These are phyloP conservation scores for Kryptopterus vitreolus DNA, from an alignment of 2,797 vertebrate genomes.

Conservation along the genomic window DNA sequence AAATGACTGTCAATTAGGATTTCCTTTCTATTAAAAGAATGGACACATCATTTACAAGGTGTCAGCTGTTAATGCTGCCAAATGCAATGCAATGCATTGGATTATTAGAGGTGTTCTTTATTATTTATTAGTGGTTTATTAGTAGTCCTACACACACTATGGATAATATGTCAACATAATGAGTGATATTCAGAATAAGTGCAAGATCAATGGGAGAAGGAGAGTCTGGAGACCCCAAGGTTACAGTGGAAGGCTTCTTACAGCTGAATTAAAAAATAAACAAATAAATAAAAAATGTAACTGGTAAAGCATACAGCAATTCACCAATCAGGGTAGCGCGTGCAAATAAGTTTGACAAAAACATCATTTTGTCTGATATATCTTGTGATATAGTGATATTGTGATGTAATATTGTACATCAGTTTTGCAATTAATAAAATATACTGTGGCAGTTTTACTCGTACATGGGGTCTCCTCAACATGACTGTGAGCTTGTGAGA, in stretches of 20 bases:
- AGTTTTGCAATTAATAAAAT: background rate
- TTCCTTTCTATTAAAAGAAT: no score
- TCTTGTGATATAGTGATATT: no score
- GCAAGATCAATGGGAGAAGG: background rate
- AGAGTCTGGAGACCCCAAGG: slow-evolving; percentile 16
- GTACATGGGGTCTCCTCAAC: background rate
- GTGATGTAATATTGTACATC: background rate
- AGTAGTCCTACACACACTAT: no score
- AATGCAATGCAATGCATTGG: background rate
- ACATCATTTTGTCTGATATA: no score
- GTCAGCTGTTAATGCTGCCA: background rate
- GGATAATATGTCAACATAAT: no score
- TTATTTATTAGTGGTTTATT: no score
- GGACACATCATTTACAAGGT: no score
- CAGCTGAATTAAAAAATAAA: slow-evolving; percentile 28
- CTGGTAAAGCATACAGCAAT: no score
- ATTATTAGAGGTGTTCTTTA: no score
- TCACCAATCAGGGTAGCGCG: no score
- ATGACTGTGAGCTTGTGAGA: background rate
- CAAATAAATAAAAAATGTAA: no score
- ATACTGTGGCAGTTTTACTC: background rate
- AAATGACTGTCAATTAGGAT: background rate
- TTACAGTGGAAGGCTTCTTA: slow-evolving; percentile 14
- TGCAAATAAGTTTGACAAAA: no score
- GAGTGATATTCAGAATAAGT: slow-evolving; percentile 9